A percentile compares a stretch with the other conserved stretches of the same genome.
Evolutionary conservation across 2,888 invertebrate genomes (phyloP).

Genomic region (Polymixis flavicincta): DNA sequence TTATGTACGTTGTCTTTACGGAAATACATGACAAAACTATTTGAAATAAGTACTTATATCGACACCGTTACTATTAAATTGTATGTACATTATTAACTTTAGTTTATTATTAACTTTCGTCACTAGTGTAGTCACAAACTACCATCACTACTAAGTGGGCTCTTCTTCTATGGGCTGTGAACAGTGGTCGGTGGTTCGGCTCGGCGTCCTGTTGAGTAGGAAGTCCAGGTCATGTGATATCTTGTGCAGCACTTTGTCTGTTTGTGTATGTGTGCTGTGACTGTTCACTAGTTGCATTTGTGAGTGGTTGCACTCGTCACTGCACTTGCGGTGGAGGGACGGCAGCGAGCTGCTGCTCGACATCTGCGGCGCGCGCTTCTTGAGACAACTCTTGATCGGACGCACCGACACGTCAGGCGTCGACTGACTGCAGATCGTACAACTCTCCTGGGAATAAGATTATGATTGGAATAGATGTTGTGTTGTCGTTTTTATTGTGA

Average conservation of each 20-base stretch:
- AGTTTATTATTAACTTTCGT: constrained; percentile 49
- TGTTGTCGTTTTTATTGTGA: not conserved
- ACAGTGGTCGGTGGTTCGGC: constrained; percentile 68
- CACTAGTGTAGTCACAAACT: constrained; percentile 67
- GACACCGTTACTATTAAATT: not conserved
- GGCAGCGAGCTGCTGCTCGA: constrained; percentile 83
- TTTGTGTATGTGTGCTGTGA: constrained; percentile 74
- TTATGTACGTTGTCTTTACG: not conserved
- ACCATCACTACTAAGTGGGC: constrained; percentile 77
- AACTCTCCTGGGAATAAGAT: constrained; percentile 72
- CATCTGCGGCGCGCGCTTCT: constrained; percentile 78
- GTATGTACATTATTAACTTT: constrained; percentile 31
- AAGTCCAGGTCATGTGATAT: constrained; percentile 96
- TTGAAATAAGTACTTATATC: not conserved
- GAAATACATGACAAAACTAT: not conserved
- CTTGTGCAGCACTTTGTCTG: constrained; percentile 93
- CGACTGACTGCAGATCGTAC: constrained; percentile 85
- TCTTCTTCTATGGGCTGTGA: constrained; percentile 83
- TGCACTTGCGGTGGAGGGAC: constrained; percentile 71
- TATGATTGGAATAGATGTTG: not conserved
- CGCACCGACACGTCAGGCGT: constrained; percentile 84
- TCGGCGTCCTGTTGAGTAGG: constrained; percentile 92
- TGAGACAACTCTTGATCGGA: constrained; percentile 87
- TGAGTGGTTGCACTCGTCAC: constrained; percentile 77
- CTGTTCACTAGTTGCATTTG: constrained; percentile 82